Evolutionary conservation across 2,797 vertebrate species (phyloP), one percentile per base, ranked within the genome.

Genomic region (Acanthurus lineatus): DNA sequence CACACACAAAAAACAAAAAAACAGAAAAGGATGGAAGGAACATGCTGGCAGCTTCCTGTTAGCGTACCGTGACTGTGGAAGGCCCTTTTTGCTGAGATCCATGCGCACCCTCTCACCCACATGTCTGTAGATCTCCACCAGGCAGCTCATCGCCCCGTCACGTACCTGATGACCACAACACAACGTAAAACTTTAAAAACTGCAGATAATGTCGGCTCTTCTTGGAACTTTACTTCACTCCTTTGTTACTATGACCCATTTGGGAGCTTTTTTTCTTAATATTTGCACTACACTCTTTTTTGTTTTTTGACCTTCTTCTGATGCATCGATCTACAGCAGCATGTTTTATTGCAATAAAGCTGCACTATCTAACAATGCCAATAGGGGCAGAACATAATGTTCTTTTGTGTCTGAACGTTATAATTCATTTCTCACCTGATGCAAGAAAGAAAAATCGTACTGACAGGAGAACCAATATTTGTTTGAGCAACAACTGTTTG

Each of bases 111-210:
- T 95, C 88, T 99, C 98, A 58, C 98, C 98, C 67, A 99, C 98
- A 7, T 99, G 98, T 92, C 95, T 96, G 95, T 99, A 99, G 93
- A 99, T 99, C 92, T 98, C 98, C 91, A 99, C 98, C 88, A 99
- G 91, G 89, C 96, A 96, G 93, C 96, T 97, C 96, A 99, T 98
- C 75, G 98, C 98, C 82, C 96, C 96, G 61, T 99, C 98, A 83
- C 98, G 96, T 68, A 99, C 98, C 98, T 99, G 93, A 59, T 7
- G 42, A 60, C 0, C 35, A 73, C 15, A 78, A 1, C 4, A 62
- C 0, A 15, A 51, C 44, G 52, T 1, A 22, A 14, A 20, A 16
- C 9, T 35, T 8, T 3, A 1, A 9, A 25, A 32, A 3, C 3
- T 40, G 58, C 9, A 56, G 7, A 1, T 2, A 22, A 10, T 9